Conservation (phyloP, 2,797 vertebrate genomes). For the Luscinia luscinia region DNA sequence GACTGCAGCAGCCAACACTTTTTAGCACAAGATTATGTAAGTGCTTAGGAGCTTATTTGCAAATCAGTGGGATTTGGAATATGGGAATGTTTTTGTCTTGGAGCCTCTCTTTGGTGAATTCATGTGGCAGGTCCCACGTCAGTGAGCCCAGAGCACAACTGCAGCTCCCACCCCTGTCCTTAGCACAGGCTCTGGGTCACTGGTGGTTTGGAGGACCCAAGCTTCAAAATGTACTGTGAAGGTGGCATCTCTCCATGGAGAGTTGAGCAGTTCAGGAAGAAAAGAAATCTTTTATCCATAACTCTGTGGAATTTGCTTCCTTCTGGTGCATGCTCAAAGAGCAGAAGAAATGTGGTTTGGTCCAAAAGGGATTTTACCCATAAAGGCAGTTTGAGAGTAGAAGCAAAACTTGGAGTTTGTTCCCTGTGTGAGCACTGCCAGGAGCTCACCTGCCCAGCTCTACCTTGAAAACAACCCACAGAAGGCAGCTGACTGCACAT, state of each 20-base stretch:
- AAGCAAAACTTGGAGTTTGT: neutral
- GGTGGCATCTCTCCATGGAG: neutral
- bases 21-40: slow-evolving; percentile 55
- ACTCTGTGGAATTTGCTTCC: neutral
- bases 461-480: neutral
- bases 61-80: neutral
- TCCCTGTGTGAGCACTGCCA: fast-evolving
- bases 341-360: neutral
- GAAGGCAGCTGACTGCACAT: neutral
- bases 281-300: neutral
- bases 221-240: neutral
- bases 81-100: neutral
- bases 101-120: neutral
- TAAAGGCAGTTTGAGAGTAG: neutral
- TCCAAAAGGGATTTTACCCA: neutral
- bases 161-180: neutral
- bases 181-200: neutral
- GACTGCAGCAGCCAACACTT: slow-evolving; percentile 52
- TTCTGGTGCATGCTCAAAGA: neutral
- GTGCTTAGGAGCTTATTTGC: slow-evolving; percentile 27
- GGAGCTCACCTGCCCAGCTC: neutral
- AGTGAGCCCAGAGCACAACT: neutral
- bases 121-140: neutral
- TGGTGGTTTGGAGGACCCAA: neutral
- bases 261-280: neutral